Percentiles rank a stretch among this genome's conserved stretches.
These are phyloP conservation scores for Pasiphila rectangulata DNA, from an alignment of 2,888 invertebrate genomes.

Conservation along the genomic window DNA sequence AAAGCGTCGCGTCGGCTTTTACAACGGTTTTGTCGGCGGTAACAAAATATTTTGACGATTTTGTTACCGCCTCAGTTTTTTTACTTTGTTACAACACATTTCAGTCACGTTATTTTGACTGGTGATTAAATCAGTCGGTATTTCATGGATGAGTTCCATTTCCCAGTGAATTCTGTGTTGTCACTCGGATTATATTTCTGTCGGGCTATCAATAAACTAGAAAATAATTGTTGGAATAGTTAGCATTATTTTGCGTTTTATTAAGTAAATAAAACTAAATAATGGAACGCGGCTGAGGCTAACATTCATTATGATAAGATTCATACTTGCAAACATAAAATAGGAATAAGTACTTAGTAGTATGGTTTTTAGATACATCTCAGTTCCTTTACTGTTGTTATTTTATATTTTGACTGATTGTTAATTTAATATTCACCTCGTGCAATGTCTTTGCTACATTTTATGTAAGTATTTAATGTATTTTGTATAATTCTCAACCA, in stretches of 20 bases:
- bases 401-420: slow-evolving; percentile 21
- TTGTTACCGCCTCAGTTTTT: too few relatives aligned
- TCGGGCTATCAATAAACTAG: slow-evolving; percentile 11
- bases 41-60: too few relatives aligned
- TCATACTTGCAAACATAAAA: slow-evolving; percentile 19
- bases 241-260: slow-evolving; percentile 23
- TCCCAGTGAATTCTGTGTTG: not conserved
- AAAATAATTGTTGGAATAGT: slow-evolving; percentile 22
- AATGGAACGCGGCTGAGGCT: slow-evolving; percentile 22
- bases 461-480: not conserved
- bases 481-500: not conserved
- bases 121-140: too few relatives aligned
- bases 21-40: too few relatives aligned
- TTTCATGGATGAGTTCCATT: too few relatives aligned
- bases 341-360: not conserved
- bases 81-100: too few relatives aligned
- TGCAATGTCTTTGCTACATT: not conserved
- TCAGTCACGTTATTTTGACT: too few relatives aligned
- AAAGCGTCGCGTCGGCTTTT: too few relatives aligned
- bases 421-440: not conserved
- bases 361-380: not conserved
- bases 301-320: slow-evolving; percentile 13
- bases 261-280: slow-evolving; percentile 16
- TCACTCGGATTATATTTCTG: not conserved
- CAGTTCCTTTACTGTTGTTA: not conserved